phyloP scores from a whole-genome alignment of 2,888 invertebrate genomes.

The Selenia dentaria region DNA sequence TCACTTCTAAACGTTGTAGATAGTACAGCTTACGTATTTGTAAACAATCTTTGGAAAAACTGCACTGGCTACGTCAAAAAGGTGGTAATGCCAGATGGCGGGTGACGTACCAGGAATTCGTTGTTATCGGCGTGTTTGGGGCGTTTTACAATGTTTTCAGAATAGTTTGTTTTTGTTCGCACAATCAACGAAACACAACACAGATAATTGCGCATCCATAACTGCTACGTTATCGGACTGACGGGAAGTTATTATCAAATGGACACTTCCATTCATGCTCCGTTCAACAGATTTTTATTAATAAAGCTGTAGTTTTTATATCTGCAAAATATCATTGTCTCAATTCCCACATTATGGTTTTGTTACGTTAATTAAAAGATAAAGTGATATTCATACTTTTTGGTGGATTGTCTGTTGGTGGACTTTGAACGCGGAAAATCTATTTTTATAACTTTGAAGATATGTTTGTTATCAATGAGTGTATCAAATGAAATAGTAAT shows the following conservation, averaged over 20 bases:
- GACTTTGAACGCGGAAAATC: no score
- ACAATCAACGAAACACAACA: conserved; percentile 6
- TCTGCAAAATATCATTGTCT: no score
- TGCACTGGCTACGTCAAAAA: conserved; percentile 18
- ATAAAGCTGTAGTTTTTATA: no score
- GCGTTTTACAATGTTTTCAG: conserved; percentile 35
- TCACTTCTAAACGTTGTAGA: no score
- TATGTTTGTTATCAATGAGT: no score
- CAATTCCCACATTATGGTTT: no score
- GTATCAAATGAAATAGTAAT: no score
- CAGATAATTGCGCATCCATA: conserved; percentile 37
- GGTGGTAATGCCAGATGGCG: conserved; percentile 20
- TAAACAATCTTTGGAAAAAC: neutral
- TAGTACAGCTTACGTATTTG: no score
- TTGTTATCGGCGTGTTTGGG: conserved; percentile 40
- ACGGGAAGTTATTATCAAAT: conserved; percentile 57
- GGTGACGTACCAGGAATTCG: conserved; percentile 38
- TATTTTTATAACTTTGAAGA: no score
- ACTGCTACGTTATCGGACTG: conserved; percentile 40
- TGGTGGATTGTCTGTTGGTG: no score
- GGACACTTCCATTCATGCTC: conserved; percentile 40
- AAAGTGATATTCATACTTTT: no score
- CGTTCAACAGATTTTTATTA: conserved; percentile 15
- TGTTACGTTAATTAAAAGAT: no score
- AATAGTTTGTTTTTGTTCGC: conserved; percentile 25